A percentile compares a stretch with the other conserved stretches of the same genome.
Evolutionary conservation across 2,888 invertebrate genomes (phyloP).

Genomic region (Nysson spinosus): DNA sequence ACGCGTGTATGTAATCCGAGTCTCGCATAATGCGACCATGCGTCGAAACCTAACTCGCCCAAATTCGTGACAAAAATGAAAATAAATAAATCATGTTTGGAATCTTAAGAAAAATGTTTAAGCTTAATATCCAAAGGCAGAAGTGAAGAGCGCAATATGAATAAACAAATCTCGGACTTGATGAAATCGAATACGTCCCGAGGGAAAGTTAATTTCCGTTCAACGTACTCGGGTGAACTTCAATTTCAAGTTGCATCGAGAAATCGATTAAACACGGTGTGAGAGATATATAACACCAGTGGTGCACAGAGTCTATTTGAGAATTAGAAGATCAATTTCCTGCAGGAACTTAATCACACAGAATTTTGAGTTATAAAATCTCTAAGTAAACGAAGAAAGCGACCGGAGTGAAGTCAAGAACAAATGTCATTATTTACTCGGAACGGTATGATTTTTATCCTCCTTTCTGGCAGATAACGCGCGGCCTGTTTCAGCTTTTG

Average conservation of each 20-base stretch:
- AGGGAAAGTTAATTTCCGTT: slow-evolving; percentile 1
- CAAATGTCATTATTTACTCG: slow-evolving; percentile 7
- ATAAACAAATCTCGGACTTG: too few species aligned
- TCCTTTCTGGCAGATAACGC: not conserved
- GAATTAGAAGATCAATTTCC: not conserved
- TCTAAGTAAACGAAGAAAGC: not conserved
- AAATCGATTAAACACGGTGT: not conserved
- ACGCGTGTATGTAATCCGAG: too few species aligned
- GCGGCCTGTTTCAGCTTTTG: not conserved
- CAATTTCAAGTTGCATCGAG: too few species aligned
- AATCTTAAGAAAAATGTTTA: too few species aligned
- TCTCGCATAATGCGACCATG: too few species aligned
- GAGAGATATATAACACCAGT: not conserved
- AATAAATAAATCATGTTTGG: too few species aligned
- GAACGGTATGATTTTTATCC: not conserved
- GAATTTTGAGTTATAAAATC: not conserved
- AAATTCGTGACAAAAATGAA: too few species aligned
- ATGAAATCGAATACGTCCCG: too few species aligned
- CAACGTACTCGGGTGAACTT: not conserved
- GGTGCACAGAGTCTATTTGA: not conserved
- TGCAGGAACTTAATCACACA: not conserved
- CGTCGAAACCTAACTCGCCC: too few species aligned
- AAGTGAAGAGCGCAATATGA: too few species aligned
- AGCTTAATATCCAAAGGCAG: too few species aligned
- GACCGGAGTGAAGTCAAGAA: not conserved